Evolutionary conservation across 2,888 invertebrate species (phyloP).

Genomic region (Hypselothyrea guttata): DNA sequence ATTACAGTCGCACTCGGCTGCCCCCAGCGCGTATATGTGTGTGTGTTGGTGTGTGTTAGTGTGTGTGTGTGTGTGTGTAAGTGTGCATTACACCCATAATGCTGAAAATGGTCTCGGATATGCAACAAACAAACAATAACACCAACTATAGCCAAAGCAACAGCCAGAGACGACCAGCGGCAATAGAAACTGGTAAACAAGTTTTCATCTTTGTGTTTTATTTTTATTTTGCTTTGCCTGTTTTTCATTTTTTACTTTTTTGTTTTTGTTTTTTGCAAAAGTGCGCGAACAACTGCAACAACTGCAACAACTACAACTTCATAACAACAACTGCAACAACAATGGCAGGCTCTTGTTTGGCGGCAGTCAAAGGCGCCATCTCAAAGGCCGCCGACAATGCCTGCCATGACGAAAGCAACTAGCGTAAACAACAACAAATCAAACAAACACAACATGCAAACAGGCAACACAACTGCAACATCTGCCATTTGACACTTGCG

Average conservation of each 20-base stretch:
- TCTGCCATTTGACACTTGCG: slow-evolving; percentile 25
- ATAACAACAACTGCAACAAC: slow-evolving; percentile 15
- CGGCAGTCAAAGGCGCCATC: slow-evolving; percentile 61
- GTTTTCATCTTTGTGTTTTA: slow-evolving; percentile 55
- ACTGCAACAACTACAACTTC: slow-evolving; percentile 9
- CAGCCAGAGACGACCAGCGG: slow-evolving; percentile 53
- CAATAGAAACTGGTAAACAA: slow-evolving; percentile 66
- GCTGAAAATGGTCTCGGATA: slow-evolving; percentile 62
- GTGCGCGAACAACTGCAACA: slow-evolving; percentile 36
- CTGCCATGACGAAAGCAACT: slow-evolving; percentile 47
- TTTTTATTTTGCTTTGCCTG: slow-evolving; percentile 15
- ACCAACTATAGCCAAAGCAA: slow-evolving; percentile 11
- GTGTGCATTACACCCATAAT: slow-evolving; percentile 54
- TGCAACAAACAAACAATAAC: slow-evolving; percentile 63
- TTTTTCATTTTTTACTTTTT: neutral
- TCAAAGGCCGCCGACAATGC: slow-evolving; percentile 63
- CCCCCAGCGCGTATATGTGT: slow-evolving; percentile 14
- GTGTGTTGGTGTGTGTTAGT: neutral
- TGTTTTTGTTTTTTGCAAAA: slow-evolving; percentile 19
- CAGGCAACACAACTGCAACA: slow-evolving; percentile 40
- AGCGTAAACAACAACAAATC: slow-evolving; percentile 38
- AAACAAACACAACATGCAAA: slow-evolving; percentile 20
- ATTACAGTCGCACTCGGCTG: slow-evolving; percentile 43
- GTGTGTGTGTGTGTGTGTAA: slow-evolving; percentile 19
- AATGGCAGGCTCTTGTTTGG: slow-evolving; percentile 20